Evolutionary conservation across 2,113 vertebrate genomes (phyloP).

Genomic region (Myiozetetes cayanensis): DNA sequence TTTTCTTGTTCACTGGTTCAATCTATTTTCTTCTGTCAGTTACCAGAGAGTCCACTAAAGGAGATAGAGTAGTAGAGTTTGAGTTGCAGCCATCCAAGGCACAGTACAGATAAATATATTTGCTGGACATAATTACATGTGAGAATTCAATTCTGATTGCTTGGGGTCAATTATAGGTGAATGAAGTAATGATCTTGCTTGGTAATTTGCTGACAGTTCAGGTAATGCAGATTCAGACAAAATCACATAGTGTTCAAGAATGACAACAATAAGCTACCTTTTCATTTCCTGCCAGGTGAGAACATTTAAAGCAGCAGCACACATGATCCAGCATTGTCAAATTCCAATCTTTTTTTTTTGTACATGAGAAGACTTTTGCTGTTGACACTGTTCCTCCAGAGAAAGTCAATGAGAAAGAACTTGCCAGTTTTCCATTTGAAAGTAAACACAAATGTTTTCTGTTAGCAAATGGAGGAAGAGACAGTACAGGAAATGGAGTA

Average conservation of each 20-base stretch:
- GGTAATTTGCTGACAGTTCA: not conserved
- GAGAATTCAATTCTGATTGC: not conserved
- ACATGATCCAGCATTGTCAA: rapidly evolving
- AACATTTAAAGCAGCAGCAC: not conserved
- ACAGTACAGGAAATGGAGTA: not conserved
- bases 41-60: not conserved
- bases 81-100: not conserved
- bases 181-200: not conserved
- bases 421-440: not conserved
- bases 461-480: not conserved
- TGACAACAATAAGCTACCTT: not conserved
- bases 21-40: not conserved
- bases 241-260: not conserved
- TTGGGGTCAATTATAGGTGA: not conserved
- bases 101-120: not conserved
- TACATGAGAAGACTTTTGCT: not conserved
- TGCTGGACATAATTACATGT: not conserved
- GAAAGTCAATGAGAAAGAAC: not conserved
- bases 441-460: not conserved
- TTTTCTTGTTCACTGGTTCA: not conserved
- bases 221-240: not conserved
- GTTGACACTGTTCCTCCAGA: not conserved
- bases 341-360: not conserved
- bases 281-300: not conserved
- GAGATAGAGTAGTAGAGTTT: not conserved